Conservation (phyloP, 1,140 invertebrate genomes). For the Paralvinella palmiformis region DNA sequence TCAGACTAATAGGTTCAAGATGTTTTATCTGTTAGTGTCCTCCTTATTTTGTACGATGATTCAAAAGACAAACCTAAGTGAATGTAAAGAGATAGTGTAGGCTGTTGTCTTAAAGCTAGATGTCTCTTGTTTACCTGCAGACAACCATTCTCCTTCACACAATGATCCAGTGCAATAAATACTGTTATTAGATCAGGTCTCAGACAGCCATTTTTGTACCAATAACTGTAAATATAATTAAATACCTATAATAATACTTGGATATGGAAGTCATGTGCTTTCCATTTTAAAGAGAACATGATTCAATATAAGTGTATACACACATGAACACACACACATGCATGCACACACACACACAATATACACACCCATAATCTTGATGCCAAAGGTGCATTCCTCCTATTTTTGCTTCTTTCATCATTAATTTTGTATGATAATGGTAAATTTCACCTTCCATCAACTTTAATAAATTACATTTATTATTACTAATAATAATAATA, state of each 20-base stretch:
- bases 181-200: slow-evolving; percentile 43
- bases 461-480: slow-evolving; percentile 8
- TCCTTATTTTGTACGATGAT: background rate
- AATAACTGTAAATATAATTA: slow-evolving; percentile 32
- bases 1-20: background rate
- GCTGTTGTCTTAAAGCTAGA: background rate
- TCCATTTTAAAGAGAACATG: no score
- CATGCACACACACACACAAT: no score
- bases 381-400: slow-evolving; percentile 38
- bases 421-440: slow-evolving; percentile 38
- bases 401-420: slow-evolving; percentile 33
- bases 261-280: background rate
- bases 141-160: slow-evolving; percentile 39
- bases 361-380: slow-evolving; percentile 44
- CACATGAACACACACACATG: no score
- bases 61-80: background rate
- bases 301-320: no score
- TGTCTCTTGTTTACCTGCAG: slow-evolving; percentile 31
- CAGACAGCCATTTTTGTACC: slow-evolving; percentile 45
- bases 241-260: background rate
- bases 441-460: slow-evolving; percentile 34
- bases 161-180: slow-evolving; percentile 41
- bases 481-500: no score
- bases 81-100: background rate
- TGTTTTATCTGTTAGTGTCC: background rate